phyloP scores from a whole-genome alignment of 2,113 vertebrate genomes.

The Empidonax alnorum region DNA sequence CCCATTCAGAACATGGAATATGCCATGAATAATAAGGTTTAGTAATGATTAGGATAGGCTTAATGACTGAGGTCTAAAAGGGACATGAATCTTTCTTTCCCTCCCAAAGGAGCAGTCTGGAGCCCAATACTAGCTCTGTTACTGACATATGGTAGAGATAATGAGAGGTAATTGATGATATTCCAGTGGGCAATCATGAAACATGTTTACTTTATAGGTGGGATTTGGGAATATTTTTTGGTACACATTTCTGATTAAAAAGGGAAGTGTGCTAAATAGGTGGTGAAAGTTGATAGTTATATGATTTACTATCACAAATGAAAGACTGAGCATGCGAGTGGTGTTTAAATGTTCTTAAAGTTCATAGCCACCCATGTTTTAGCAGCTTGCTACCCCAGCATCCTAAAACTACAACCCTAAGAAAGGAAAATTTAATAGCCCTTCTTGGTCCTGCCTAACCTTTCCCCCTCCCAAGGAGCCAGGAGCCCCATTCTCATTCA shows the following conservation, averaged over 20 bases:
- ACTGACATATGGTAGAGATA: background rate
- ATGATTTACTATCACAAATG: background rate
- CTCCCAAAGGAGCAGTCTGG: background rate
- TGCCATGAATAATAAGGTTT: background rate
- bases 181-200: background rate
- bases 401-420: background rate
- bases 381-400: background rate
- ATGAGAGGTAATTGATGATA: background rate
- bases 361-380: background rate
- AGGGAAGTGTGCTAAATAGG: background rate
- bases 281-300: background rate
- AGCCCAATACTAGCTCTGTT: background rate
- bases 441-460: background rate
- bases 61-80: background rate
- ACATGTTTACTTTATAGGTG: background rate
- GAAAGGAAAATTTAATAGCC: background rate
- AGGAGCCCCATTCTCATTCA: background rate
- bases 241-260: background rate
- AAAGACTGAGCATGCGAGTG: background rate
- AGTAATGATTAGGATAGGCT: background rate
- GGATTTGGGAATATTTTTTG: background rate
- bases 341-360: background rate
- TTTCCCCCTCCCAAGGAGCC: background rate
- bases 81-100: background rate
- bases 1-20: background rate